Evolutionary conservation across 2,113 vertebrate species (phyloP), one percentile per base, ranked within the genome.

Genomic region (Boleophthalmus pectinirostris): DNA sequence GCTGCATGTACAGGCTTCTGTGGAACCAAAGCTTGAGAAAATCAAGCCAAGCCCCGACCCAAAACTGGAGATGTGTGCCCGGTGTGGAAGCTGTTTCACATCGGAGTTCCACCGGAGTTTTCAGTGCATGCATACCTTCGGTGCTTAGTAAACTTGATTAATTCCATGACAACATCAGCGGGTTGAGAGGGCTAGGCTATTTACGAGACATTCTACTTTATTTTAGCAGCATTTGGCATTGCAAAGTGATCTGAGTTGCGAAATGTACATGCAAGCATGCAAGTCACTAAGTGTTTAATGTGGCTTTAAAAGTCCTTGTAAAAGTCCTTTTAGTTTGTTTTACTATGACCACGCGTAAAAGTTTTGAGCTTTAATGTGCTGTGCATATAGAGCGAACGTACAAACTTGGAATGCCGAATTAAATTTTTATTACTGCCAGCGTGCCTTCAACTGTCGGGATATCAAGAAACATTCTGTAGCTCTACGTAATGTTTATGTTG

Each of bases 1-100:
- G 79, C 63, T 78, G 79, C 74, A 75, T 73, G 80, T 83, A 10
- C 56, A 43, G 24, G 68, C 75, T 66, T 33, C 16, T 2, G 58
- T 7, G 13, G 54, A 70, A 72, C 47, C 61, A 25, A 15, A 51
- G 45, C 66, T 18, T 8, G 38, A 51, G 58, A 29, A 70, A 21
- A 66, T 53, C n/a, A 5, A 61, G 58, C 58, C 58, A 61, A 35
- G 25, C 58, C 57, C 57, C 16, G 57, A 60, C 14, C 24, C 57
- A 14, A 2, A 14, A 12, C 12, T 23, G 21, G 8, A 23, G 12
- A 58, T 58, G 12, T 58, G 56, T 24, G 56, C 12, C 58, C 24
- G 58, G 58, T 33, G 58, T 61, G 58, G 18, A 53, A 54, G 58
- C 2, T 33, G 47, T 67, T 24, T 25, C 4, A 25, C 1, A n/a